A percentile compares a stretch with the other conserved stretches of the same genome.
phyloP scores from a whole-genome alignment of 2,888 invertebrate genomes.

The Calephelis perditalis region DNA sequence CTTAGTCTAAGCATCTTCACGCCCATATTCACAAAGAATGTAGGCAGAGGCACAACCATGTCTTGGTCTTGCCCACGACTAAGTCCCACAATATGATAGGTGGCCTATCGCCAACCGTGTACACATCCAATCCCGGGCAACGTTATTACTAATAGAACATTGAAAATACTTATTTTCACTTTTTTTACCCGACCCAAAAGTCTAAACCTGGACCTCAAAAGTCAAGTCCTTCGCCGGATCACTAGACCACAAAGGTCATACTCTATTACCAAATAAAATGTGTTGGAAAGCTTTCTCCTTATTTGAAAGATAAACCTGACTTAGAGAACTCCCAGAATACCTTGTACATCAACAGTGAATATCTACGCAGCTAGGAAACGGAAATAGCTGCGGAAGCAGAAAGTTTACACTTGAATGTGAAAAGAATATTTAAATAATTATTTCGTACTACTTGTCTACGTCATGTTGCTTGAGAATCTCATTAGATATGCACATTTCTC shows the following conservation, averaged over 20 bases:
- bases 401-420: conserved; percentile 10
- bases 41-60: too few relatives aligned
- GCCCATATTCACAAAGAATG: too few relatives aligned
- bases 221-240: too few relatives aligned
- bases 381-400: background rate
- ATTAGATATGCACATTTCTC: background rate
- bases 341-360: conserved; percentile 2
- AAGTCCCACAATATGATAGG: too few relatives aligned
- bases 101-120: too few relatives aligned
- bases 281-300: conserved; percentile 3
- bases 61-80: too few relatives aligned
- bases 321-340: conserved; percentile 7
- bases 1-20: too few relatives aligned
- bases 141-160: too few relatives aligned
- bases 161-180: too few relatives aligned
- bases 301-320: background rate
- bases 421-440: conserved; percentile 8
- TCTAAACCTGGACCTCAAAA: too few relatives aligned
- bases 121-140: too few relatives aligned
- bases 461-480: conserved; percentile 1
- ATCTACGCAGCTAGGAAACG: conserved; percentile 2
- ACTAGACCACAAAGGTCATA: background rate
- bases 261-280: conserved; percentile 9
- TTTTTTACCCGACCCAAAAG: too few relatives aligned
- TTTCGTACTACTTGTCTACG: background rate